phyloP scores from a whole-genome alignment of 2,888 invertebrate genomes.

The Halocaridina rubra region DNA sequence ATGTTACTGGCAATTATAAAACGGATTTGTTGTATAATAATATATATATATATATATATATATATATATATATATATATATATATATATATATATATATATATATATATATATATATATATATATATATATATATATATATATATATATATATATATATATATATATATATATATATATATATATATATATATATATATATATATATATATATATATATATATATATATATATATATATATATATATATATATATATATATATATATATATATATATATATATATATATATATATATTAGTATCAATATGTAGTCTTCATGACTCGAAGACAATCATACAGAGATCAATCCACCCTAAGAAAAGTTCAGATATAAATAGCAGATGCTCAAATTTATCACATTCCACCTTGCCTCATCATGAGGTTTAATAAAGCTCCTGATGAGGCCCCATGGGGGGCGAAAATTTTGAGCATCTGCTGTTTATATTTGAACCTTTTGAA shows the following conservation, averaged over 20 bases:
- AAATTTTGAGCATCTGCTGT: too few species aligned
- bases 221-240: background rate
- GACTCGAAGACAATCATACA: too few species aligned
- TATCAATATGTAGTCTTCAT: background rate
- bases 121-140: background rate
- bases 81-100: background rate
- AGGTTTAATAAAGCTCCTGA: too few species aligned
- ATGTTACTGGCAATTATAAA: too few species aligned
- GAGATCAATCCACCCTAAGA: too few species aligned
- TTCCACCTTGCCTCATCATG: too few species aligned
- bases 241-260: background rate
- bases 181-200: background rate
- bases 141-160: background rate
- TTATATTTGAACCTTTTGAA: too few species aligned
- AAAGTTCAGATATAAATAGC: too few species aligned
- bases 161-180: background rate
- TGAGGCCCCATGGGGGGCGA: too few species aligned
- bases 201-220: background rate
- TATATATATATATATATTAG: conserved; percentile 3
- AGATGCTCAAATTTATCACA: too few species aligned
- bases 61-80: background rate
- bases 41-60: background rate
- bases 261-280: conserved; percentile 16
- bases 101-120: background rate
- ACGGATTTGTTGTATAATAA: background rate